Base-by-base conservation (phyloP, 1,140 invertebrate species). In the Macrostomum lignano region DNA sequence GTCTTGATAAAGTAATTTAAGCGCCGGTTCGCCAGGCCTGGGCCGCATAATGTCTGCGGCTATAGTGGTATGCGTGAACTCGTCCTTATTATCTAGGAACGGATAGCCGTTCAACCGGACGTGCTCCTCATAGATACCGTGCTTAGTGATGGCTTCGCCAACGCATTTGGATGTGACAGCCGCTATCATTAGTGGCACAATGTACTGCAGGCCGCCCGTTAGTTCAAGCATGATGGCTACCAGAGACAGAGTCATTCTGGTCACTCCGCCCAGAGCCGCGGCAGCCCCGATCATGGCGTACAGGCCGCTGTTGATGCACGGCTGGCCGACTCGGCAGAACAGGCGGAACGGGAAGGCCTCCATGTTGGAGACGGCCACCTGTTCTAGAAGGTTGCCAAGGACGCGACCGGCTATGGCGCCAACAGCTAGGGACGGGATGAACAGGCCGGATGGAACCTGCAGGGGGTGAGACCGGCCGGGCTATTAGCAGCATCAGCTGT, bases 191-290 rank as follows among this genome's bases (percentile, higher is more conserved):
- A 96, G 60, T 0, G 88, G 88, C 17, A 98, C 86, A 46, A 98
- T 98, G 54, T 94, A 96, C 17, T 84, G 65, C 1, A 94, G 74
- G 10, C 47, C 82, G 30, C 88, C 91, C 0, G 88, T 96, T 48
- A 98, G 54, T 58, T 98, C 91, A 58, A 96, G 96, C 88, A 96
- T 98, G 29, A 98, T 96, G 17, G 98, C 91, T 32, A 98, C 88
- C 36, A 98, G 55, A 0, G 84, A 94, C 4, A 98, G 86, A 38
- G 86, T 94, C 82, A 96, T 94, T 43, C 82, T 62, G 0, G 91
- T 98, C 9, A 96, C 82, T 3, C 91, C 91, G 2, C 88, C 88
- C 0, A 98, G 61, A 11, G 84, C 78, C 1, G 88, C 88, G 3
- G 86, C 86, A 6, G 91, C 88, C 0, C 91, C 91, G 11, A 98